Percentiles rank a stretch among this genome's conserved stretches.
phyloP scores from a whole-genome alignment of 2,113 vertebrate genomes.

The Arenaria interpres region DNA sequence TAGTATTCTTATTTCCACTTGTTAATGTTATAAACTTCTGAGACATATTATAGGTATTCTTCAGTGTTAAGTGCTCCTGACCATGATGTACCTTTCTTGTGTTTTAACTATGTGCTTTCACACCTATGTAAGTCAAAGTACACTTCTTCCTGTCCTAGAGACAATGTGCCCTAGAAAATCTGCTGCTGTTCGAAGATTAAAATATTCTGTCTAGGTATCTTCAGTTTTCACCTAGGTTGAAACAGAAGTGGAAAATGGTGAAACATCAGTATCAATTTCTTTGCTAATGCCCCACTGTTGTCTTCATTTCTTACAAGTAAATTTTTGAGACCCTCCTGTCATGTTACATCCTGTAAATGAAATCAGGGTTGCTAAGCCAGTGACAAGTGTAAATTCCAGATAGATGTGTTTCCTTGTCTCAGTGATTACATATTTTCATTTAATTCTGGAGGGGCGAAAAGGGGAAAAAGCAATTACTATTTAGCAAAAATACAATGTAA shows the following conservation, averaged over 20 bases:
- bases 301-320: neutral
- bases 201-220: neutral
- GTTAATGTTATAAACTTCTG: neutral
- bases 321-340: neutral
- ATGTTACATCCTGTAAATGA: neutral
- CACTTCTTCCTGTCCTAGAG: neutral
- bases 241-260: neutral
- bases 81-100: neutral
- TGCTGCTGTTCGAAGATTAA: neutral
- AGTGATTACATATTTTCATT: neutral
- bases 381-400: neutral
- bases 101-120: neutral
- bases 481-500: neutral
- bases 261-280: neutral
- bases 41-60: neutral
- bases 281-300: neutral
- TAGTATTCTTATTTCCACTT: neutral
- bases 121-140: neutral
- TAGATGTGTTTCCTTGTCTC: neutral
- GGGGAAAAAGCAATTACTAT: neutral
- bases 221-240: neutral
- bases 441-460: neutral
- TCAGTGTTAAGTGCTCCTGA: neutral
- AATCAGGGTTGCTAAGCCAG: neutral
- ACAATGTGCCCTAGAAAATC: neutral